phyloP scores from a whole-genome alignment of 2,797 vertebrate genomes.

The Diceros bicornis region DNA sequence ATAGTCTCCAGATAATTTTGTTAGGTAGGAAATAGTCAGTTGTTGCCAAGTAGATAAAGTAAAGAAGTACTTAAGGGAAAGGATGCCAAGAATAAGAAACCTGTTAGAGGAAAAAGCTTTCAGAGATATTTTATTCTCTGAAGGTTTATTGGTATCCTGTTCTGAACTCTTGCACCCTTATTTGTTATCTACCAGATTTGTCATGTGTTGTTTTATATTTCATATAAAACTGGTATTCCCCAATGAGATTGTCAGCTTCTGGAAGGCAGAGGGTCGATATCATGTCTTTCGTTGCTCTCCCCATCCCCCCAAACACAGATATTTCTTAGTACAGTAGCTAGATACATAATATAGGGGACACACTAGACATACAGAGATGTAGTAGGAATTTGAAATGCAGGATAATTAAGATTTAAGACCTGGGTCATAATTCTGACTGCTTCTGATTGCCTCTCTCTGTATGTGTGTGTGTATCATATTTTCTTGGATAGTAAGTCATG shows the following conservation, averaged over 20 bases:
- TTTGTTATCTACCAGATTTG: background rate
- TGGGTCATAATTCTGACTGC: conserved; percentile 4
- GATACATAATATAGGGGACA: background rate
- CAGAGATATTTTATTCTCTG: conserved; percentile 59
- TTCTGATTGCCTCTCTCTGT: background rate
- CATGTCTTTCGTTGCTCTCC: background rate
- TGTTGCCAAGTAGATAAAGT: conserved; percentile 70
- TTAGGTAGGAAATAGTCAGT: conserved; percentile 70
- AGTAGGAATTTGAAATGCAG: conserved; percentile 41
- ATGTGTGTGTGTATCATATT: background rate
- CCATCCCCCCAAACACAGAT: background rate
- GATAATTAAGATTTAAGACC: conserved; percentile 46
- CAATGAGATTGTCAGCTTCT: conserved; percentile 36
- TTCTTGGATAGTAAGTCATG: conserved; percentile 56
- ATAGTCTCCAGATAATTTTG: conserved; percentile 71
- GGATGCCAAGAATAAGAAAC: conserved; percentile 53
- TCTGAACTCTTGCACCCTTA: conserved; percentile 52
- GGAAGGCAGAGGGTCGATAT: background rate
- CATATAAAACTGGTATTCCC: conserved; percentile 27
- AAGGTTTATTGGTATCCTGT: conserved; percentile 61
- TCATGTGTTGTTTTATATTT: conserved; percentile 9
- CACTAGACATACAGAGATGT: background rate
- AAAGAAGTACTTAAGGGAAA: conserved; percentile 49
- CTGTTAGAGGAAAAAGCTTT: conserved; percentile 50
- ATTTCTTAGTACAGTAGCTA: background rate